These are phyloP conservation scores for Osmoderma eremita DNA, from an alignment of 2,888 invertebrate genomes.

Conservation along the genomic window DNA sequence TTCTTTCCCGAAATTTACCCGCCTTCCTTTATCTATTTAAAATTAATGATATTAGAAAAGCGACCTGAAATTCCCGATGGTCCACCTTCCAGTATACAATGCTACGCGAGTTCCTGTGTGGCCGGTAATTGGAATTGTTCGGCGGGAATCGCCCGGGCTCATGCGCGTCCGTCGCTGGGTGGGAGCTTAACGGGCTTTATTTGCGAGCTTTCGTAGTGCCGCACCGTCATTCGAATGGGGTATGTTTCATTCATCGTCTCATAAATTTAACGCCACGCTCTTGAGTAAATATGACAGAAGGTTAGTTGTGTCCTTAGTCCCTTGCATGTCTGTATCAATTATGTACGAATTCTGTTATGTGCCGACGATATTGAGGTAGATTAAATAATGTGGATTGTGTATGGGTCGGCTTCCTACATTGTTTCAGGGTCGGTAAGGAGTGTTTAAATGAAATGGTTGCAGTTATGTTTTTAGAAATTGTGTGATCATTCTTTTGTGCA, in stretches of 20 bases:
- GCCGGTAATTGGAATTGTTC: conserved; percentile 35
- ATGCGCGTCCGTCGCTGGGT: conserved; percentile 25
- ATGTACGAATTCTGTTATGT: conserved; percentile 27
- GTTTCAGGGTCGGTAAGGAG: conserved; percentile 1
- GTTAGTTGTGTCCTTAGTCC: conserved; percentile 47
- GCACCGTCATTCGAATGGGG: conserved; percentile 39
- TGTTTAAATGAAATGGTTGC: conserved; percentile 4
- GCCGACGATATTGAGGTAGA: background rate
- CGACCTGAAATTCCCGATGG: conserved; percentile 26
- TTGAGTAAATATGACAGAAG: conserved; percentile 50
- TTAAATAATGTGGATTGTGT: conserved; percentile 12
- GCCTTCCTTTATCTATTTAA: conserved; percentile 11
- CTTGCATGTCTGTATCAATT: conserved; percentile 45
- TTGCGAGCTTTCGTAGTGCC: conserved; percentile 39
- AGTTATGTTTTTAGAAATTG: no score
- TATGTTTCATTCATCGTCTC: conserved; percentile 37
- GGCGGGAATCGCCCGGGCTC: conserved; percentile 13
- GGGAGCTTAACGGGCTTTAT: conserved; percentile 37
- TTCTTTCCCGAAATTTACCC: conserved; percentile 13
- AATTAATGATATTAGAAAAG: conserved; percentile 24
- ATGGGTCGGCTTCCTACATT: conserved; percentile 6
- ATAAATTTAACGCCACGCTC: conserved; percentile 31
- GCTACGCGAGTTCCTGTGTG: conserved; percentile 29
- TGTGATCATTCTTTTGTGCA: no score
- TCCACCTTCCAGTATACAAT: conserved; percentile 23